Evolutionary conservation across 2,888 invertebrate species (phyloP).

Genomic region (Kuschelorhynchus macadamiae): DNA sequence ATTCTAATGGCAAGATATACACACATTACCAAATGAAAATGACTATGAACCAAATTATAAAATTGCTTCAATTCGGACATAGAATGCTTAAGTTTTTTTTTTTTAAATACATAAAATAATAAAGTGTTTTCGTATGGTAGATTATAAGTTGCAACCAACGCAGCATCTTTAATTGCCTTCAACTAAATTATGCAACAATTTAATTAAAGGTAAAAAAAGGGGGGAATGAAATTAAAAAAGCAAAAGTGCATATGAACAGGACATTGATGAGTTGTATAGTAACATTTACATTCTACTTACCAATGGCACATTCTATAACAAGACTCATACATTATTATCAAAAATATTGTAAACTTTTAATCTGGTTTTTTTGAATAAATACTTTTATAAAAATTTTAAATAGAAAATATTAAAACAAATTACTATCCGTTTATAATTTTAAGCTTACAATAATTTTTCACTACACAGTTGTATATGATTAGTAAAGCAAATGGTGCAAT

Average conservation of each 20-base stretch:
- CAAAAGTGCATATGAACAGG: slow-evolving; percentile 14
- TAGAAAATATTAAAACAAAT: slow-evolving; percentile 3
- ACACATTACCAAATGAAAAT: no score
- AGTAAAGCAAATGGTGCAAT: slow-evolving; percentile 9
- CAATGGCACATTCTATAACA: slow-evolving; percentile 3
- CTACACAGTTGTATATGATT: neutral
- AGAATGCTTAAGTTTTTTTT: no score
- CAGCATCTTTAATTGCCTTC: neutral
- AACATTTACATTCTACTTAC: slow-evolving; percentile 8
- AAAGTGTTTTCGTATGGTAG: neutral
- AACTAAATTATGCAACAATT: neutral
- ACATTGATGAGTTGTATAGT: neutral
- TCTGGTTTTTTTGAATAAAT: neutral
- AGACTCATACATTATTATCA: slow-evolving; percentile 9
- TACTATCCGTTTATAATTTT: no score
- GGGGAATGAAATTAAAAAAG: slow-evolving; percentile 15
- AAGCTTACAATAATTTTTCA: slow-evolving; percentile 4
- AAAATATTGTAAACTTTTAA: slow-evolving; percentile 12
- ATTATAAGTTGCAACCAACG: slow-evolving; percentile 5
- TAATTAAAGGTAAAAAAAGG: slow-evolving; percentile 6
- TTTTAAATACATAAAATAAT: no score
- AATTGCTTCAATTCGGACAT: no score
- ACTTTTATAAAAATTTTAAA: neutral
- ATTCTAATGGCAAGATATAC: no score
- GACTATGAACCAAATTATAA: no score